Base-by-base conservation (phyloP, 2,888 invertebrate genomes). In the Eristalis arbustorum region DNA sequence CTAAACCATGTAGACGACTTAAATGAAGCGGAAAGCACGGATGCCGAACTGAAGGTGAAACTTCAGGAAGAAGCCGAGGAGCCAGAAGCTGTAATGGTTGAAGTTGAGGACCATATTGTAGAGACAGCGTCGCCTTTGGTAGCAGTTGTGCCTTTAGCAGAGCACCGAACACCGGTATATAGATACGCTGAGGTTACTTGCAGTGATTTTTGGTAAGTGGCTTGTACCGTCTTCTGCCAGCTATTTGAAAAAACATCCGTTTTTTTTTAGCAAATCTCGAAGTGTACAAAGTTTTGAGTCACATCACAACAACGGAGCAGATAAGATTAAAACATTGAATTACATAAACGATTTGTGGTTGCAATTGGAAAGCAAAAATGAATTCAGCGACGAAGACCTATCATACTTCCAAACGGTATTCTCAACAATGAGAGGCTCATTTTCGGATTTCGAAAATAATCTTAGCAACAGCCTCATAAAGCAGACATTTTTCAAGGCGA, bases 41-140 rank as follows among this genome's bases (percentile, higher is more conserved):
- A 90, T 68, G 89, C 90, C 2, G 88, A 91, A n/a, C 81, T 88
- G 8, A 78, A 83, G 42, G 85, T 89, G 13, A 92, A 92, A 76
- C 91, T 91, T 56, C 91, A 88, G 79, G 92, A 92, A 8, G 91
- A 92, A 59, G 78, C 88, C 3, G 92, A 94, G 69, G 94, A 95
- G 59, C 96, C 96, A 0, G 96, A 96, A 89, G 97, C 97, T 0
- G 94, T 97, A 1, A 94, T 97, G 80, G 96, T 97, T 0, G 97
- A 97, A 90, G 95, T 97, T 3, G 97, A 97, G 91, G 96, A 96
- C 89, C 96, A 96, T 75, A 96, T 96, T 74, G 95, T 96, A 63
- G 96, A 96, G 92, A 96, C 96, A 0, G 96, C 96, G 0, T 95
- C 96, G 8, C 96, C 96, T 0, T 92, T 97, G 74, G 93, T 95